Evolutionary conservation across 2,797 vertebrate genomes (phyloP).

Genomic region (Anguilla anguilla): DNA sequence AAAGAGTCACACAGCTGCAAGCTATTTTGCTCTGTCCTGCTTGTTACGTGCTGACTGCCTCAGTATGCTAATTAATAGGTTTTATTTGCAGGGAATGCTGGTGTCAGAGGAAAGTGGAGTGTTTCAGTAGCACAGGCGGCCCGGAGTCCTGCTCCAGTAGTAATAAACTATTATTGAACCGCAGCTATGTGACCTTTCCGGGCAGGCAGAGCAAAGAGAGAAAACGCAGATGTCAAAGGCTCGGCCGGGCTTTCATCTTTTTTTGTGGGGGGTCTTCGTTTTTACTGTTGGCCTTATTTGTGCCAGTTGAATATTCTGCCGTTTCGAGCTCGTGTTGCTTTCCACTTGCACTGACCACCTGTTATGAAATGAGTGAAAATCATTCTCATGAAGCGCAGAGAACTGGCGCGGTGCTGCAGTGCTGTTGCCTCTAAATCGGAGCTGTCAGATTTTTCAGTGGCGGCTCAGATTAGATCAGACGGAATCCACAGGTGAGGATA

Average conservation of each 20-base stretch:
- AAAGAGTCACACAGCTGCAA: conserved; percentile 40
- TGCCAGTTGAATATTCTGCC: not conserved
- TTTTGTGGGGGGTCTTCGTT: not conserved
- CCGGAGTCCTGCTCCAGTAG: conserved; percentile 27
- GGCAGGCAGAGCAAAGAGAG: not conserved
- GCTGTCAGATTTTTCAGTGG: not conserved
- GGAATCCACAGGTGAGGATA: not conserved
- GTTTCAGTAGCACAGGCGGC: conserved; percentile 29
- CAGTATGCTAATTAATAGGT: conserved; percentile 57
- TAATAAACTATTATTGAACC: conserved; percentile 38
- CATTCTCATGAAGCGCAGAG: not conserved
- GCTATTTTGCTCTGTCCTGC: conserved; percentile 35
- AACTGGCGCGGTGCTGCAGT: not conserved
- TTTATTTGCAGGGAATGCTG: conserved; percentile 47
- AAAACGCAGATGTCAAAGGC: conserved; percentile 28
- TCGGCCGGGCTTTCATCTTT: not conserved
- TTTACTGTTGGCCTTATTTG: not conserved
- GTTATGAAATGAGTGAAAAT: not conserved
- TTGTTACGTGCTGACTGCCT: conserved; percentile 53
- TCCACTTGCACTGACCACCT: not conserved
- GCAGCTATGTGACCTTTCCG: conserved; percentile 20
- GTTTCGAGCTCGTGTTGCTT: not conserved
- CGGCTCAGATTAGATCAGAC: conserved; percentile 6
- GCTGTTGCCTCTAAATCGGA: not conserved
- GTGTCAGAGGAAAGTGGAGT: conserved; percentile 40